phyloP scores from a whole-genome alignment of 2,113 vertebrate genomes.

The Sisor rabdophorus region DNA sequence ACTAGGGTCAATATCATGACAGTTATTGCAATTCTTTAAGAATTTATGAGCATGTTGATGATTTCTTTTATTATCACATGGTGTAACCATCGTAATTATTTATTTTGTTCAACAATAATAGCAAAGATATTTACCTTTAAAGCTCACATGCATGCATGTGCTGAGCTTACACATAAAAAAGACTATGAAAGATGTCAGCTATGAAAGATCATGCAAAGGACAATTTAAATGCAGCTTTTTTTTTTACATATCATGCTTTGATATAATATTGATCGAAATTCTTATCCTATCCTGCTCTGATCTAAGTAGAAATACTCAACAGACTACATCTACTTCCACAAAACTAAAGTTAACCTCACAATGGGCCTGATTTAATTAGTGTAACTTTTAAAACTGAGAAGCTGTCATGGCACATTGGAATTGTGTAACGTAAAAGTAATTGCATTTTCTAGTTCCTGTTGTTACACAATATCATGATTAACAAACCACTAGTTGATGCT shows the following conservation, averaged over 20 bases:
- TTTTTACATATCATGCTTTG: background rate
- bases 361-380: background rate
- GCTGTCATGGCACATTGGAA: background rate
- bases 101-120: background rate
- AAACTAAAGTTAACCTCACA: background rate
- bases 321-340: background rate
- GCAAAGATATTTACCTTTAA: background rate
- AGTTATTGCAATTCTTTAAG: background rate
- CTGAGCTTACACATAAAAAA: constrained; percentile 56
- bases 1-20: background rate
- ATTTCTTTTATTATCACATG: background rate
- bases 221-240: background rate
- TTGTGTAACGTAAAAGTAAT: background rate
- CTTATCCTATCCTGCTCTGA: background rate
- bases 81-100: background rate
- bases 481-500: constrained; percentile 38
- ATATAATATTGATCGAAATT: too few relatives aligned
- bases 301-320: background rate
- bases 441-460: constrained; percentile 28
- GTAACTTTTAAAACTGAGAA: background rate
- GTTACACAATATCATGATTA: constrained; percentile 56
- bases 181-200: constrained; percentile 44
- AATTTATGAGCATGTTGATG: background rate
- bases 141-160: constrained; percentile 39
- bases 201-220: constrained; percentile 26